phyloP scores from a whole-genome alignment of 92 coral and sea anemone genomes.

The Paragorgia papillata region DNA sequence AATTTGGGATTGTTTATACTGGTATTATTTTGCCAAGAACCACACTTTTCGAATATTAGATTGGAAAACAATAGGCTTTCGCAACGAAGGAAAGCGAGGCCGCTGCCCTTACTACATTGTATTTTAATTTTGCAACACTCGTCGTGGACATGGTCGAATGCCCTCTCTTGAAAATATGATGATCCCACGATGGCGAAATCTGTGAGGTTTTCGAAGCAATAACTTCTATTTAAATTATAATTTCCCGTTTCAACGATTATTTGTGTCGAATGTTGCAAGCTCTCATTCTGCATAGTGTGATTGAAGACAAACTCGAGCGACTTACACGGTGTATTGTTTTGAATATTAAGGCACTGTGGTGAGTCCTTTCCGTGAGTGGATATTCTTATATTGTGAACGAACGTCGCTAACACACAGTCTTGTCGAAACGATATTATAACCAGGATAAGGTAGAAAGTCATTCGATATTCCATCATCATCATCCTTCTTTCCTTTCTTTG shows the following conservation, averaged over 20 bases:
- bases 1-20: constrained; percentile 30
- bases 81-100: constrained; percentile 12
- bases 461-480: constrained; percentile 24
- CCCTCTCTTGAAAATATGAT: too few relatives aligned
- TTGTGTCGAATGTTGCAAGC: constrained; percentile 3
- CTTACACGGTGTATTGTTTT: constrained; percentile 1
- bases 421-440: neutral
- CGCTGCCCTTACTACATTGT: constrained; percentile 18
- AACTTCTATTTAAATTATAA: constrained; percentile 8
- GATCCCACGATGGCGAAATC: constrained; percentile 4
- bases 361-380: constrained; percentile 2
- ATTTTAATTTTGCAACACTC: neutral
- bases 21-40: constrained; percentile 33
- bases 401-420: neutral
- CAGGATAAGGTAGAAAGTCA: neutral
- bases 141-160: too few relatives aligned
- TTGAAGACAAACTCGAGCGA: constrained; percentile 24
- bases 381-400: neutral
- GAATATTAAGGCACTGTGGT: neutral
- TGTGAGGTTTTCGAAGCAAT: constrained; percentile 6
- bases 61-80: constrained; percentile 7
- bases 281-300: neutral
- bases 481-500: too few relatives aligned
- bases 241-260: constrained; percentile 9
- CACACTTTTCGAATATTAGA: constrained; percentile 11